phyloP scores from a whole-genome alignment of 2,113 vertebrate genomes.

The Macquaria australasica region DNA sequence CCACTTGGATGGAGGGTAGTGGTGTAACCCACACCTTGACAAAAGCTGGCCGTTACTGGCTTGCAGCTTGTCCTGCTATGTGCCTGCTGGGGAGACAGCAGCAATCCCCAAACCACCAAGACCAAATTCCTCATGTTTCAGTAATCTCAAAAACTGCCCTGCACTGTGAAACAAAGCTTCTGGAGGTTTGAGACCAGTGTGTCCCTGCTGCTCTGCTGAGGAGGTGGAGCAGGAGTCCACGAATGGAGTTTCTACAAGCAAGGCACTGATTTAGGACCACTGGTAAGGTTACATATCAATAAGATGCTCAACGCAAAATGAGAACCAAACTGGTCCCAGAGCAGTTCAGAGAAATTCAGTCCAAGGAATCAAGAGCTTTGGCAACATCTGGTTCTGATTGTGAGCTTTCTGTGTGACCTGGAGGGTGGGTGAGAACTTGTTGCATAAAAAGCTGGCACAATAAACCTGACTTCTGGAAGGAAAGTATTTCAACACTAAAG shows the following conservation, averaged over 20 bases:
- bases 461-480: background rate
- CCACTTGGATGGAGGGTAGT: conserved; percentile 53
- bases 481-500: conserved; percentile 8
- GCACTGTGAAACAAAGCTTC: background rate
- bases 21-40: conserved; percentile 69
- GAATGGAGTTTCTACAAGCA: conserved; percentile 53
- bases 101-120: conserved; percentile 9
- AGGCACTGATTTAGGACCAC: conserved; percentile 44
- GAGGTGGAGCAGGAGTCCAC: conserved; percentile 66
- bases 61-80: conserved; percentile 30
- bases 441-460: conserved; percentile 27
- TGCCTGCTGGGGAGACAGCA: conserved; percentile 10
- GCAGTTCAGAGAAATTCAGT: conserved; percentile 32
- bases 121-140: conserved; percentile 52
- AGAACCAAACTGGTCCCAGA: conserved; percentile 55
- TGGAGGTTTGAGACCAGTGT: background rate
- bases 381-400: conserved; percentile 56
- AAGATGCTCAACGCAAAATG: conserved; percentile 18
- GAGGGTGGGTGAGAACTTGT: background rate
- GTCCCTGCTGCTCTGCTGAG: conserved; percentile 2
- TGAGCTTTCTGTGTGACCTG: background rate
- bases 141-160: background rate
- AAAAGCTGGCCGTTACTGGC: conserved; percentile 61
- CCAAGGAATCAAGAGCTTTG: background rate
- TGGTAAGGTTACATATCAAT: conserved; percentile 1